These are phyloP conservation scores for Yponomeuta plumbellus DNA, from an alignment of 2,888 invertebrate genomes.

Conservation along the genomic window DNA sequence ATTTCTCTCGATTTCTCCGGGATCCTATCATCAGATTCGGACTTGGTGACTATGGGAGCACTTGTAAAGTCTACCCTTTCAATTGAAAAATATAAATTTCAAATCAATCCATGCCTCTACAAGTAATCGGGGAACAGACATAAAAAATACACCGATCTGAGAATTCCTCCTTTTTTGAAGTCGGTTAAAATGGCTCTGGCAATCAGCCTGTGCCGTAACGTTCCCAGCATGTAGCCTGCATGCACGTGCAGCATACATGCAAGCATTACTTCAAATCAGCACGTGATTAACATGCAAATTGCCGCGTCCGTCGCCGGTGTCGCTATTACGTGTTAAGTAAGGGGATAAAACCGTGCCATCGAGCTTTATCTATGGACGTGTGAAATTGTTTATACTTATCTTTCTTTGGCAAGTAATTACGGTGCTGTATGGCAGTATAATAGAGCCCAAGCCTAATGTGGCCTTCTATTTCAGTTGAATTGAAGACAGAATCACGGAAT, in stretches of 20 bases:
- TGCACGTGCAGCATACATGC: neutral
- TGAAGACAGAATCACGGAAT: neutral
- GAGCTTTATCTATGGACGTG: slow-evolving; percentile 5
- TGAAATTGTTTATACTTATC: slow-evolving; percentile 12
- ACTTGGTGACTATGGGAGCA: too few species aligned
- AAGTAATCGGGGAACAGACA: too few species aligned
- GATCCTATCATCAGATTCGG: too few species aligned
- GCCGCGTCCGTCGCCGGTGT: slow-evolving; percentile 41
- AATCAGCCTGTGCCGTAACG: neutral
- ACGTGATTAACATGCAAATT: slow-evolving; percentile 70
- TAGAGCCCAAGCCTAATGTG: neutral
- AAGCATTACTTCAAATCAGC: slow-evolving; percentile 61
- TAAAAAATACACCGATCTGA: too few species aligned
- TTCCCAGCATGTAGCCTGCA: neutral
- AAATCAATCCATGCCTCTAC: too few species aligned
- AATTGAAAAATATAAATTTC: too few species aligned
- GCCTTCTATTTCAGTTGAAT: neutral
- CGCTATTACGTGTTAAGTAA: slow-evolving; percentile 8
- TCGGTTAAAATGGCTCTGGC: neutral
- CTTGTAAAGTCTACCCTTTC: too few species aligned
- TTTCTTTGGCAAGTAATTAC: slow-evolving; percentile 4
- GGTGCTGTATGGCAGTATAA: slow-evolving; percentile 19
- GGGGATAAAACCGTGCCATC: slow-evolving; percentile 12
- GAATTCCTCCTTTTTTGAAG: too few species aligned
- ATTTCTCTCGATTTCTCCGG: too few species aligned